Evolutionary conservation across 2,797 vertebrate species (phyloP), one percentile per base, ranked within the genome.

Genomic region (Halcyon badia): DNA sequence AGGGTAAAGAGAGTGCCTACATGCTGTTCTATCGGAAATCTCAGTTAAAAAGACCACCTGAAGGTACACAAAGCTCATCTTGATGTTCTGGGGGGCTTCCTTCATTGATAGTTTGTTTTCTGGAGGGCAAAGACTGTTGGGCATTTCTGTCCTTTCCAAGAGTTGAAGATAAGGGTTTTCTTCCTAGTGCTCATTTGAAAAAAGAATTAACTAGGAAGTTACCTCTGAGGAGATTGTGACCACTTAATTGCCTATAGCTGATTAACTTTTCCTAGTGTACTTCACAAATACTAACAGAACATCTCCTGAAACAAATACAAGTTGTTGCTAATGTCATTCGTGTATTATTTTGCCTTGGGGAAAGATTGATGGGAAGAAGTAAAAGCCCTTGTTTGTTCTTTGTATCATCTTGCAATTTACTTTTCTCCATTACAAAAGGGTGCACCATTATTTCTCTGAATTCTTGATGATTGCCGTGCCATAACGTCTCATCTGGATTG

Each of bases 1-100:
- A 99, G 98, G 99, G 99, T 64, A 99, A 99, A 97, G 99, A 99
- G 98, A 99, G 99, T 44, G 99, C 99, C 83, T 99, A 99, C 98
- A 99, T 99, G 99, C 98, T 99, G 93, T 99, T 99, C 95, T 99
- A 99, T 96, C 99, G 99, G 85, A 99, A 99, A 97, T 98, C 98
- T 78, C 98, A 97, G 85, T 97, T 99, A 91, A 97, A 98, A 91
- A 98, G 99, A 84, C 99, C 99, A 1, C 81, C 82, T 24, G 98
- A 99, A 98, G 99, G 99, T 99, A 94, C 15, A 83, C 60, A 65
- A 7, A 77, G 18, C 10, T 89, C 33, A 26, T 39, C 44, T 57
- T 87, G 17, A 14, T 21, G 3, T 94, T 57, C n/a, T 42, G 16
- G 16, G n/a, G 37, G 16, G 10, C 12, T 61, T 33, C 20, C 87